A percentile compares a stretch with the other conserved stretches of the same genome.
Conservation (phyloP, 2,113 vertebrate species). For the Australoheros scitulus region DNA sequence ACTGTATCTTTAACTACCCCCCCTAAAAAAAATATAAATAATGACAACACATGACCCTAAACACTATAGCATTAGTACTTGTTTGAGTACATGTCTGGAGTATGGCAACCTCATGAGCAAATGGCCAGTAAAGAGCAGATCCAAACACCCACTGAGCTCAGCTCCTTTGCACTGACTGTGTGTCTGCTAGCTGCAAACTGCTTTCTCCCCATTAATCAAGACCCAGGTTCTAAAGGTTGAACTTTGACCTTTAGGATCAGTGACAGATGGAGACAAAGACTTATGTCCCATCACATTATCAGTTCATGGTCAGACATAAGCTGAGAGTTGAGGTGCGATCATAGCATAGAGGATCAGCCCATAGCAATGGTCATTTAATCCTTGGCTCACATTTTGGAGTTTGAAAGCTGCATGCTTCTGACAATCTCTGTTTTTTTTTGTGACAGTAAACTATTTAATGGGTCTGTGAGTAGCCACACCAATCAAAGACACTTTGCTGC, state of each 20-base stretch:
- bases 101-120: constrained; percentile 16
- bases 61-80: not conserved
- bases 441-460: constrained; percentile 40
- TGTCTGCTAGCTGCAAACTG: constrained; percentile 53
- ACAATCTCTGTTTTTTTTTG: constrained; percentile 18
- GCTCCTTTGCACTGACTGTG: not conserved
- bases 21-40: not conserved
- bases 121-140: constrained; percentile 27
- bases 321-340: constrained; percentile 28
- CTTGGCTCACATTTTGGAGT: constrained; percentile 46
- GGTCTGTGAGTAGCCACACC: not conserved
- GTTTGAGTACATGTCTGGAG: not conserved
- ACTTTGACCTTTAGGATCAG: constrained; percentile 67
- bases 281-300: constrained; percentile 62
- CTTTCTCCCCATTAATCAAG: constrained; percentile 68
- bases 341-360: constrained; percentile 28
- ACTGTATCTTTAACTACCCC: not conserved
- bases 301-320: constrained; percentile 19
- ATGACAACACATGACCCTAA: not conserved
- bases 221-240: constrained; percentile 63
- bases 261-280: constrained; percentile 72
- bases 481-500: constrained; percentile 44
- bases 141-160: constrained; percentile 13
- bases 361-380: constrained; percentile 45
- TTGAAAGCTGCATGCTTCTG: constrained; percentile 4